Evolutionary conservation across 2,888 invertebrate species (phyloP), one percentile per base, ranked within the genome.

Genomic region (Unio pictorum): DNA sequence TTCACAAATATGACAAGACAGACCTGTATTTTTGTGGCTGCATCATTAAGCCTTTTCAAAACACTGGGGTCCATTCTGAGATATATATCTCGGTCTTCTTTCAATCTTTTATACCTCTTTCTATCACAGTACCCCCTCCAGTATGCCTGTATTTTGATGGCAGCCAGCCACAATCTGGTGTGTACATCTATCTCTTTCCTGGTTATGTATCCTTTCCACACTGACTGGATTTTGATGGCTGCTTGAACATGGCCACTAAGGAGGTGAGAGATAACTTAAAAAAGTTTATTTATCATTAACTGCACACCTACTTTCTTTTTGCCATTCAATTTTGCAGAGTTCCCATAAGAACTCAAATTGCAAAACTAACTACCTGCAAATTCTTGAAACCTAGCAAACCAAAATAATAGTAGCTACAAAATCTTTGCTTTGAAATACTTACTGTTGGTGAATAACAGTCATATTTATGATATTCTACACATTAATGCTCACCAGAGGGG

Each of bases 1-100:
- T 34, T 5, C 5, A 34, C 28, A 28, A 28, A 28, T 28, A 28
- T 28, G 28, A 28, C 26, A 8, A n/a, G 1, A 61, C 58, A 67
- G 66, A 81, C 84, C 81, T 86, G 86, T 64, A 86, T 85, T 62
- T 67, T 81, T 6, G 75, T 78, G n/a, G 85, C 86, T 18, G 83
- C 82, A 55, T 55, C 61, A 67, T 83, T 74, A 54, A 78, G 61
- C 57, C 78, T 74, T 62, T 74, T 68, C 34, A 81, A 57, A 23
- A 80, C 65, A 17, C 66, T 71, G 23, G 76, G 69, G 60, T 80
- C 77, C 55, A 75, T 59, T n/a, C 62, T 59, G 61, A 26, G 26
- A 15, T 54, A 57, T 57, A 28, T 61, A 55, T 62, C 62, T n/a
- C 54, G 30, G n/a, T 64, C 55, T 30, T 34, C 18, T 17, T 34